A percentile compares a stretch with the other conserved stretches of the same genome.
phyloP scores from a whole-genome alignment of 2,888 invertebrate species.

The Tetragonisca angustula region DNA sequence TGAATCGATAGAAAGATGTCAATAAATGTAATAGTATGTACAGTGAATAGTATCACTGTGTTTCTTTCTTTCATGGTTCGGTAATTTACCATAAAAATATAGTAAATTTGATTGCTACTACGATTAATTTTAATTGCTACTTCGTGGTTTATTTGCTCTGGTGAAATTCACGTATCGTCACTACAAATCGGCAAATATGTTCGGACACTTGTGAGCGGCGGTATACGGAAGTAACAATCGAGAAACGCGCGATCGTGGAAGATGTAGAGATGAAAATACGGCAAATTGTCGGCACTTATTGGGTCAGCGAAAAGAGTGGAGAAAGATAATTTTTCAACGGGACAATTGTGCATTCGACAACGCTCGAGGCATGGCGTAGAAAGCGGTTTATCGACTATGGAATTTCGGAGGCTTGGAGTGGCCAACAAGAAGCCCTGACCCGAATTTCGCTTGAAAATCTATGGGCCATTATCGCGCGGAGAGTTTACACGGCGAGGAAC shows the following conservation, averaged over 20 bases:
- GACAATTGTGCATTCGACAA: conserved; percentile 19
- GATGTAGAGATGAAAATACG: neutral
- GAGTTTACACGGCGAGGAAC: conserved; percentile 38
- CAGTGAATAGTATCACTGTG: too few species aligned
- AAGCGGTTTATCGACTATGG: conserved; percentile 27
- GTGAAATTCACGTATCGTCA: neutral
- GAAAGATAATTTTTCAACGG: conserved; percentile 21
- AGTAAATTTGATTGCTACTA: neutral
- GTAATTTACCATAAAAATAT: neutral
- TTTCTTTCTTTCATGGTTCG: neutral
- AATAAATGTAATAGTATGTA: neutral
- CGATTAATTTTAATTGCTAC: neutral
- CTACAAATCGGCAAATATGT: neutral
- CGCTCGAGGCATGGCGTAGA: conserved; percentile 2
- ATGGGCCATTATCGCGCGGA: conserved; percentile 39
- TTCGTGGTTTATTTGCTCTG: neutral
- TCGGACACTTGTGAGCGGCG: neutral
- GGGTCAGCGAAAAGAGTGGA: neutral
- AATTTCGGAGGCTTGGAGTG: conserved; percentile 19
- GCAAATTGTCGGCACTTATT: neutral
- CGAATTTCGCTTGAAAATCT: conserved; percentile 37
- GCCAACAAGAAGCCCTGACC: conserved; percentile 39
- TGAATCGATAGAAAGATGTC: neutral
- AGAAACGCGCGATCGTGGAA: neutral
- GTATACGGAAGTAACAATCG: neutral